Evolutionary conservation across 2,888 invertebrate genomes (phyloP).

Genomic region (Cephus spinipes): DNA sequence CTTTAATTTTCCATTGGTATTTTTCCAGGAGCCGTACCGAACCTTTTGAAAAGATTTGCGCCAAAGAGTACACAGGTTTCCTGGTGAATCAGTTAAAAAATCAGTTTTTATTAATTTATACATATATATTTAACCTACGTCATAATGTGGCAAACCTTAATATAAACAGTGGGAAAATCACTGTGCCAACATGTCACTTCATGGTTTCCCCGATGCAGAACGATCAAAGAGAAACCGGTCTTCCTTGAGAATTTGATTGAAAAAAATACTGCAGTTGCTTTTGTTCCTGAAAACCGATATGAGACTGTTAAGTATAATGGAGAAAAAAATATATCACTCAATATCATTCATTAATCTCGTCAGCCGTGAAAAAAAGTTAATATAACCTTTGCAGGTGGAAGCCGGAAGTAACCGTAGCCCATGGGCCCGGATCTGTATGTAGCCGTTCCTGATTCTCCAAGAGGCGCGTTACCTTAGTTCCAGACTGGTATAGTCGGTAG

Average conservation of each 20-base stretch:
- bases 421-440: slow-evolving; percentile 8
- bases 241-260: not conserved
- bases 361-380: not conserved
- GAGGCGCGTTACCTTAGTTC: not conserved
- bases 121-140: not conserved
- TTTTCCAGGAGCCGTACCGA: not conserved
- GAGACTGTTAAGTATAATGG: not conserved
- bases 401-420: not conserved
- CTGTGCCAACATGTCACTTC: not conserved
- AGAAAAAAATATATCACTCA: not conserved
- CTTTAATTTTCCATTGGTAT: not conserved
- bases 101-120: not conserved
- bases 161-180: not conserved
- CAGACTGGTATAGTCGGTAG: not conserved
- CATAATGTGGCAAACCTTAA: not conserved
- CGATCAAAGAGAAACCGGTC: not conserved
- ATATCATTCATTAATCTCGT: not conserved
- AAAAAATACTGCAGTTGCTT: not conserved
- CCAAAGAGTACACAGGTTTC: not conserved
- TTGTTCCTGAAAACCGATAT: not conserved
- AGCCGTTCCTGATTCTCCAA: slow-evolving; percentile 18
- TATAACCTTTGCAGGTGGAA: not conserved
- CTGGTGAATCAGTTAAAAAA: too few species aligned
- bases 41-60: not conserved
- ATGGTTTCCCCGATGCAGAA: not conserved